phyloP scores from a whole-genome alignment of 2,797 vertebrate species.

The Cetoscarus ocellatus region DNA sequence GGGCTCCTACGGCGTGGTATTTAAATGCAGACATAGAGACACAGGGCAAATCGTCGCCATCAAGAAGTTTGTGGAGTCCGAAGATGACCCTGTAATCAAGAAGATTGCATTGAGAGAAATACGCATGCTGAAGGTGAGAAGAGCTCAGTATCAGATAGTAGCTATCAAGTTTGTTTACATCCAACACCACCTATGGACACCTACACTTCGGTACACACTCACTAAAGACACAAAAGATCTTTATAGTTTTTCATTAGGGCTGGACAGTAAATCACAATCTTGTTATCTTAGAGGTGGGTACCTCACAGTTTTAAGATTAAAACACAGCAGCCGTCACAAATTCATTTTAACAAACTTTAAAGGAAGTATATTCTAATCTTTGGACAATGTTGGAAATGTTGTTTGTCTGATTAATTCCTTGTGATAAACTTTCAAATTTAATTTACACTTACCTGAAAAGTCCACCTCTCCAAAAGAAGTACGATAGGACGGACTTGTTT shows the following conservation, averaged over 20 bases:
- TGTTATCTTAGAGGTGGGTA: not conserved
- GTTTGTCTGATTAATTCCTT: too few species aligned
- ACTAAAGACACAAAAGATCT: not conserved
- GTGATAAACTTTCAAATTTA: too few species aligned
- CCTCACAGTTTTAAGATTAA: too few species aligned
- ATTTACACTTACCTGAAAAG: too few species aligned
- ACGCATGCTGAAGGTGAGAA: conserved; percentile 89
- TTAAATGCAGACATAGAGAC: conserved; percentile 91
- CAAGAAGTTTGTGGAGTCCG: conserved; percentile 93
- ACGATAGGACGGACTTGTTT: too few species aligned
- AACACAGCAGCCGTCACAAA: too few species aligned
- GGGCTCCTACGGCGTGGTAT: conserved; percentile 92
- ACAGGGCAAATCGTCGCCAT: conserved; percentile 91
- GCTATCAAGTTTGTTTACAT: conserved; percentile 14
- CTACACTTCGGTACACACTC: not conserved
- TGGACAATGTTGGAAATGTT: too few species aligned
- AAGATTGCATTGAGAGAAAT: conserved; percentile 92
- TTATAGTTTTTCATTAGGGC: not conserved
- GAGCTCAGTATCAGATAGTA: conserved; percentile 12
- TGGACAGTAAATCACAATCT: too few species aligned
- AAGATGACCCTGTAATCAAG: conserved; percentile 91
- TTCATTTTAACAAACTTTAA: not conserved
- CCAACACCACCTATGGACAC: conserved; percentile 6
- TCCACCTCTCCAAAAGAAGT: too few species aligned
- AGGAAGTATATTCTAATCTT: not conserved